These are phyloP conservation scores for Tyrophagus putrescentiae DNA, from an alignment of 1,140 invertebrate genomes.

Conservation along the genomic window DNA sequence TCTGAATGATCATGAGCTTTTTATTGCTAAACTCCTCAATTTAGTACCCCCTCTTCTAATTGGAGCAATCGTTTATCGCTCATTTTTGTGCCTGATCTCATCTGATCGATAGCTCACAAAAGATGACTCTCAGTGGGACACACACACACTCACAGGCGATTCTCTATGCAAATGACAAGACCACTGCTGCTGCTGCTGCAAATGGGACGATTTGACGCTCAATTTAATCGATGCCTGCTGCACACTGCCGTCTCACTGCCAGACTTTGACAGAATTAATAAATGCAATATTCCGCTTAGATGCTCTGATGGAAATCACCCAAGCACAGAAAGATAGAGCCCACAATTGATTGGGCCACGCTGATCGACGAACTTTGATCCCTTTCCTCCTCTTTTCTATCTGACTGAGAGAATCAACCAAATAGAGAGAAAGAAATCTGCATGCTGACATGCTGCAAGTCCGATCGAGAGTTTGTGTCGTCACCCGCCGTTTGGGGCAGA, in stretches of 20 bases:
- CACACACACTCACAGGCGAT: too few relatives aligned
- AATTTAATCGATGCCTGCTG: neutral
- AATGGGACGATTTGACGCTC: neutral
- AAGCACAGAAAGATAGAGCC: neutral
- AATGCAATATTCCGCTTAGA: neutral
- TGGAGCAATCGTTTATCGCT: too few relatives aligned
- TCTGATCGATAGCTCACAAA: too few relatives aligned
- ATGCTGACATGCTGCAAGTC: too few relatives aligned
- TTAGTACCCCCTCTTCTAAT: too few relatives aligned
- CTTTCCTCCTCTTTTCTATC: neutral
- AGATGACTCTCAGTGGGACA: too few relatives aligned
- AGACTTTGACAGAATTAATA: too few relatives aligned
- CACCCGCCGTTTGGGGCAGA: neutral
- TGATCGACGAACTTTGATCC: conserved; percentile 12
- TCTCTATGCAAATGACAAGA: conserved; percentile 4
- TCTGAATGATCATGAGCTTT: too few relatives aligned
- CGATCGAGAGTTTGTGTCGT: neutral
- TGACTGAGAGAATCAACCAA: neutral
- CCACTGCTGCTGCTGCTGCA: neutral
- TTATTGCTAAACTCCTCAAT: too few relatives aligned
- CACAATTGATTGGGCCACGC: conserved; percentile 11
- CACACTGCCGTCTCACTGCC: too few relatives aligned
- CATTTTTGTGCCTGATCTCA: too few relatives aligned
- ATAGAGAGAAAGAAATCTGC: too few relatives aligned
- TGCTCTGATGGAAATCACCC: neutral